Percentiles rank a stretch among this genome's conserved stretches.
Evolutionary conservation across 35 echinoderm and acorn worm species (phyloP).

Genomic region (Heliocidaris tuberculata): DNA sequence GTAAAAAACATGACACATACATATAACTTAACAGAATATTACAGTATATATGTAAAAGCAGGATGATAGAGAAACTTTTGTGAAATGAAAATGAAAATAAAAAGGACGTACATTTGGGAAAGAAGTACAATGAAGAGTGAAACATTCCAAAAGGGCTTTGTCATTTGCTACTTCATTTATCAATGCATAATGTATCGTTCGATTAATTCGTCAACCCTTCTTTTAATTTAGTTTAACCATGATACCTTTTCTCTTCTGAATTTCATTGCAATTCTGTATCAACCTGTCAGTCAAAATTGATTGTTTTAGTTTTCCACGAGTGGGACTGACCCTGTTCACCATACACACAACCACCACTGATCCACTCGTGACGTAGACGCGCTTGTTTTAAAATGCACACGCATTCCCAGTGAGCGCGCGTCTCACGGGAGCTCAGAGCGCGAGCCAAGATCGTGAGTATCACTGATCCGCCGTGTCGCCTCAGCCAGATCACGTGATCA

Average conservation of each 20-base stretch:
- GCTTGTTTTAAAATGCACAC: not conserved
- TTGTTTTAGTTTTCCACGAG: not conserved
- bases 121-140: too few relatives aligned
- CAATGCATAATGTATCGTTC: too few relatives aligned
- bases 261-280: not conserved
- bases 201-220: too few relatives aligned
- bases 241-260: not conserved
- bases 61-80: too few relatives aligned
- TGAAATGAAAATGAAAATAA: too few relatives aligned
- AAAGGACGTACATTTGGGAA: too few relatives aligned
- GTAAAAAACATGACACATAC: not conserved
- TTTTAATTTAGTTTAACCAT: not conserved
- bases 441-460: not conserved
- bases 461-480: not conserved
- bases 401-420: not conserved
- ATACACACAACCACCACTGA: not conserved
- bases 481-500: not conserved
- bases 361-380: not conserved
- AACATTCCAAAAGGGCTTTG: too few relatives aligned
- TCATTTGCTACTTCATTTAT: too few relatives aligned
- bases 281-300: not conserved
- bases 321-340: not conserved
- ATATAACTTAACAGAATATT: too few relatives aligned
- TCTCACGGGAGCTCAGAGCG: not conserved
- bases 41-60: too few relatives aligned